Conservation (phyloP, 2,797 vertebrate genomes). For the Mus caroli region DNA sequence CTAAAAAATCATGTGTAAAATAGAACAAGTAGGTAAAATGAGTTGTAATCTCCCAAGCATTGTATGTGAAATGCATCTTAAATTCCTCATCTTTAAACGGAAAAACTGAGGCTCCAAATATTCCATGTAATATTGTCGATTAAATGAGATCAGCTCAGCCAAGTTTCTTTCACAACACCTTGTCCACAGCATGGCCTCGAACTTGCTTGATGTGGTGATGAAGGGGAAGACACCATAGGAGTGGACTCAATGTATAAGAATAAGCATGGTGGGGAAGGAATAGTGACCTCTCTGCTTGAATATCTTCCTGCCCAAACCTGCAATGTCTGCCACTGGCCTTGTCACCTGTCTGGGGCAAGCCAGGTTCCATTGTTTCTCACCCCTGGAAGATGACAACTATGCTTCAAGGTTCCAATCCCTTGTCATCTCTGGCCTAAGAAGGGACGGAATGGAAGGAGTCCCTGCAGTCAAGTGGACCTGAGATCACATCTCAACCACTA, state of each 20-base stretch:
- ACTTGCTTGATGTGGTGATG: background rate
- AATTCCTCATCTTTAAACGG: background rate
- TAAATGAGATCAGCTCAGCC: background rate
- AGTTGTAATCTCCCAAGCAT: background rate
- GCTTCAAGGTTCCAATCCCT: background rate
- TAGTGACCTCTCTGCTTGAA: background rate
- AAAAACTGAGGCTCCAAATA: background rate
- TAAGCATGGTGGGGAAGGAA: background rate
- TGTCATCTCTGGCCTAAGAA: background rate
- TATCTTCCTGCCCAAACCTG: background rate
- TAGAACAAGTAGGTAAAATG: background rate
- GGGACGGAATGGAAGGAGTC: background rate
- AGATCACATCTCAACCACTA: background rate
- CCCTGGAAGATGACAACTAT: background rate
- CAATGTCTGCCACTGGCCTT: background rate
- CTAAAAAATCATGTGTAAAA: background rate
- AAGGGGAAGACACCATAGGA: background rate
- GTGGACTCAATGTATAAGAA: background rate
- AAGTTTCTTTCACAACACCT: background rate
- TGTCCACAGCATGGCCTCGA: background rate
- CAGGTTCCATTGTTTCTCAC: background rate
- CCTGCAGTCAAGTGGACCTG: background rate
- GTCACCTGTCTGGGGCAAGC: background rate
- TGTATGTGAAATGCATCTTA: background rate
- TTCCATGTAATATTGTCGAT: background rate